phyloP scores from a whole-genome alignment of 2,888 invertebrate species.

The Drosophila longiperda region DNA sequence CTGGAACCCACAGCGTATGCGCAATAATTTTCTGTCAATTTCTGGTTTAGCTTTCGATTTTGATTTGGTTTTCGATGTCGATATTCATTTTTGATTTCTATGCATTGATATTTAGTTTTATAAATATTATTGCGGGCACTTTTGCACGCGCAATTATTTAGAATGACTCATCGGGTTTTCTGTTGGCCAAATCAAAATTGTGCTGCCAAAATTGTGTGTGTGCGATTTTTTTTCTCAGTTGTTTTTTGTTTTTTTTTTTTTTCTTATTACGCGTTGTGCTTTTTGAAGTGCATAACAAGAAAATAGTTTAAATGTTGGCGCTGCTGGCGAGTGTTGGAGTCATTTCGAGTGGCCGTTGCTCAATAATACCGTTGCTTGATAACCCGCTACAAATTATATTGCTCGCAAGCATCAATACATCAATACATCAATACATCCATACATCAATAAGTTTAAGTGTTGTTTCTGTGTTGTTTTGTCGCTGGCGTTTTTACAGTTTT shows the following conservation, averaged over 20 bases:
- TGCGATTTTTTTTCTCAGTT: conserved; percentile 1
- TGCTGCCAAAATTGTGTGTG: conserved; percentile 60
- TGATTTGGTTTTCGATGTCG: conserved; percentile 16
- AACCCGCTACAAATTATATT: conserved; percentile 80
- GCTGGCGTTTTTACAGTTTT: conserved; percentile 57
- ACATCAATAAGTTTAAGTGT: conserved; percentile 48
- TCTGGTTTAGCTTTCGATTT: conserved; percentile 22
- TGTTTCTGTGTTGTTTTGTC: conserved; percentile 26
- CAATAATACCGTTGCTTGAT: conserved; percentile 79
- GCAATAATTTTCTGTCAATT: conserved; percentile 51
- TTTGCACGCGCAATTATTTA: conserved; percentile 73
- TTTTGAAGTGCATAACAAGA: conserved; percentile 76
- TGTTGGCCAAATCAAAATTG: conserved; percentile 57
- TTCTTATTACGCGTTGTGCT: conserved; percentile 49
- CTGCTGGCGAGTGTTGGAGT: conserved; percentile 64
- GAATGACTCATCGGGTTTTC: conserved; percentile 76
- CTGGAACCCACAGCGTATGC: conserved; percentile 68
- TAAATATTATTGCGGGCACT: conserved; percentile 59
- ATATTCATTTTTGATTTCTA: conserved; percentile 45
- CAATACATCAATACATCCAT: conserved; percentile 36
- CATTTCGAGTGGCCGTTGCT: conserved; percentile 74
- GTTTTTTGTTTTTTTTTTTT: conserved; percentile 2
- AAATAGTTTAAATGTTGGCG: conserved; percentile 73
- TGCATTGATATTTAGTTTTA: conserved; percentile 58
- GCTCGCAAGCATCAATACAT: conserved; percentile 39